These are phyloP conservation scores for Lacerta agilis DNA, from an alignment of 2,797 vertebrate species.

Conservation along the genomic window DNA sequence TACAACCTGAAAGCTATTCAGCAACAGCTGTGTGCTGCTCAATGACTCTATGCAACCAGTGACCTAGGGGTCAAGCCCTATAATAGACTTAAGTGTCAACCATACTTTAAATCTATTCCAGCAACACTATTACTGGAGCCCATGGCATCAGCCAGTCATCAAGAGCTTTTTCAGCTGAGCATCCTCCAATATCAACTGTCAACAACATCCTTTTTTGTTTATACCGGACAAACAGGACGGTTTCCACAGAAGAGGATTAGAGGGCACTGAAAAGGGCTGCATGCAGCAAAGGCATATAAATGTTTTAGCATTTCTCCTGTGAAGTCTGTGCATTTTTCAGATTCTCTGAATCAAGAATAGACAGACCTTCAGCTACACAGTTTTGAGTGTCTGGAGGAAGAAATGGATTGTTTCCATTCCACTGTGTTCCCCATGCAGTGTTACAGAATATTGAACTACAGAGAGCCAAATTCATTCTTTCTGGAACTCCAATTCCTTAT, in stretches of 20 bases:
- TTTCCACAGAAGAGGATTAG: neutral
- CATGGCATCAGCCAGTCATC: neutral
- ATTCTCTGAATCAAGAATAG: neutral
- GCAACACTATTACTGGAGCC: neutral
- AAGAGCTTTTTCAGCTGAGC: neutral
- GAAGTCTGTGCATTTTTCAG: neutral
- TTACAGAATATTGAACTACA: slow-evolving; percentile 10
- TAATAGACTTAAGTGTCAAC: neutral
- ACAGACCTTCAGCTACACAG: slow-evolving; percentile 14
- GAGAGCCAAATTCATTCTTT: neutral
- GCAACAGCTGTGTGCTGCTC: no score
- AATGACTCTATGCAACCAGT: neutral
- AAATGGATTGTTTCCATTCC: neutral
- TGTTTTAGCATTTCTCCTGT: neutral
- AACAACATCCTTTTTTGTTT: neutral
- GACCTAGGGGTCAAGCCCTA: neutral
- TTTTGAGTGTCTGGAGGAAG: neutral
- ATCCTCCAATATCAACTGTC: neutral
- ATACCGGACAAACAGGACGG: neutral
- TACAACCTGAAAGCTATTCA: neutral
- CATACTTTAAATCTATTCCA: no score
- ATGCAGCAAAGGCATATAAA: neutral
- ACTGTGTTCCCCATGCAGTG: neutral
- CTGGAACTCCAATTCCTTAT: neutral
- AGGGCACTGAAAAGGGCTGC: neutral